Percentiles rank a stretch among this genome's conserved stretches.
These are phyloP conservation scores for Drosophila engyochracea DNA, from an alignment of 2,888 invertebrate species.

Conservation along the genomic window DNA sequence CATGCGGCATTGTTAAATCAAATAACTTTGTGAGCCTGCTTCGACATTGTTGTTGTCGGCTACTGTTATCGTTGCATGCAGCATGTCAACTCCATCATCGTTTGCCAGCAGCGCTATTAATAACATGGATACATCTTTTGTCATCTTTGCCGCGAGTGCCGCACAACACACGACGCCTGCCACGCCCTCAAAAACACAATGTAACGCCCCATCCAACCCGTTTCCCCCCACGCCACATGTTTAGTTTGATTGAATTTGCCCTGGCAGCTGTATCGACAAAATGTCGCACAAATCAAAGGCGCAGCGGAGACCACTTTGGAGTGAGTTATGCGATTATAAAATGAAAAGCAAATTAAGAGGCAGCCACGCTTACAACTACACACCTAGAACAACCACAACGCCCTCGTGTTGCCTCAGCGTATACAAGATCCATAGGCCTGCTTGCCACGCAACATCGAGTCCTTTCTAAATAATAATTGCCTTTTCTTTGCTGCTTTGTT, in stretches of 20 bases:
- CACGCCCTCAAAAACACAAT: constrained; percentile 9
- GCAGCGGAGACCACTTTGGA: neutral
- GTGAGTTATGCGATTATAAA: constrained; percentile 72
- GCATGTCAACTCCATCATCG: constrained; percentile 58
- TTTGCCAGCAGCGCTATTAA: constrained; percentile 79
- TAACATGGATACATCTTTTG: constrained; percentile 78
- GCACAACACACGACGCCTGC: neutral
- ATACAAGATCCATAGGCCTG: constrained; percentile 1
- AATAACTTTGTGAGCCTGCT: constrained; percentile 56
- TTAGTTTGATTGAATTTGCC: constrained; percentile 58
- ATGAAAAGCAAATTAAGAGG: constrained; percentile 63
- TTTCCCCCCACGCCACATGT: neutral
- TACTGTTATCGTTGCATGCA: constrained; percentile 10
- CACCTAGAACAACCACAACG: neutral
- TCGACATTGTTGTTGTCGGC: constrained; percentile 4
- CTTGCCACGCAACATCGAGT: constrained; percentile 11
- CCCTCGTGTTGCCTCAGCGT: neutral
- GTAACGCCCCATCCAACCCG: neutral
- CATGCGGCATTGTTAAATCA: constrained; percentile 55
- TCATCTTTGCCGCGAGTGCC: constrained; percentile 50
- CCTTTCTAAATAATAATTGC: constrained; percentile 49
- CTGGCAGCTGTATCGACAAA: constrained; percentile 9
- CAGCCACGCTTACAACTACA: constrained; percentile 1
- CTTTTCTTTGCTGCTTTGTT: constrained; percentile 37
- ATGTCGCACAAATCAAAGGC: constrained; percentile 49